Evolutionary conservation across 2,113 vertebrate species (phyloP).

Genomic region (pig (Sus scrofa)): DNA sequence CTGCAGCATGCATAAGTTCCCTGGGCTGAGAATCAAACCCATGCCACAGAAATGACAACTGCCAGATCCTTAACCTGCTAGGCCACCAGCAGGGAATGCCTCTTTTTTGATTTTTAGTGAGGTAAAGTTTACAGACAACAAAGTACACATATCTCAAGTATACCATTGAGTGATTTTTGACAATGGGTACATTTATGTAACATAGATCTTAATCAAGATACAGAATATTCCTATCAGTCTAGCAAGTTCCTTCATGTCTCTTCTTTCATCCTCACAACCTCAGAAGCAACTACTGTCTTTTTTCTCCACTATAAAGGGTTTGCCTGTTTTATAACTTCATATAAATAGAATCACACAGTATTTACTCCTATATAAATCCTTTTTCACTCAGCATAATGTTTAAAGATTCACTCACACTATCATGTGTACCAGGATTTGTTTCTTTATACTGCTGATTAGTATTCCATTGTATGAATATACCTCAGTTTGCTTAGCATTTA

Average conservation of each 20-base stretch:
- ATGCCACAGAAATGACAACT: too few relatives aligned
- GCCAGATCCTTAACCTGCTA: too few relatives aligned
- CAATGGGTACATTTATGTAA: not conserved
- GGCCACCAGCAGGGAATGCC: too few relatives aligned
- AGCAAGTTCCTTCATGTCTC: not conserved
- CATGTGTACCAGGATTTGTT: not conserved
- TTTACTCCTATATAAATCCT: not conserved
- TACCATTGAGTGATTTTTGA: not conserved
- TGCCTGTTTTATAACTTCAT: conserved; percentile 26
- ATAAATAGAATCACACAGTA: not conserved
- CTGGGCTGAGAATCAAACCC: too few relatives aligned
- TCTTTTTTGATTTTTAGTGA: conserved; percentile 6
- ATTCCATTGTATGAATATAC: not conserved
- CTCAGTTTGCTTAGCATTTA: not conserved
- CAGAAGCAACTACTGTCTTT: not conserved
- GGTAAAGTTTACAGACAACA: conserved; percentile 4
- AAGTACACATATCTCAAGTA: not conserved
- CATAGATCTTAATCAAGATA: not conserved
- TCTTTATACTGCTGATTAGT: not conserved
- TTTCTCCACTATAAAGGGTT: not conserved
- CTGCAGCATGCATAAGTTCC: too few relatives aligned
- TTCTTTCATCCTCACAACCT: not conserved
- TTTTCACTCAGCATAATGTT: not conserved
- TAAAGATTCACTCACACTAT: not conserved
- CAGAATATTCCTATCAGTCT: not conserved